Percentiles rank a stretch among this genome's conserved stretches.
Conservation (phyloP, 2,888 invertebrate species). For the Cordylochernes scorpioides region DNA sequence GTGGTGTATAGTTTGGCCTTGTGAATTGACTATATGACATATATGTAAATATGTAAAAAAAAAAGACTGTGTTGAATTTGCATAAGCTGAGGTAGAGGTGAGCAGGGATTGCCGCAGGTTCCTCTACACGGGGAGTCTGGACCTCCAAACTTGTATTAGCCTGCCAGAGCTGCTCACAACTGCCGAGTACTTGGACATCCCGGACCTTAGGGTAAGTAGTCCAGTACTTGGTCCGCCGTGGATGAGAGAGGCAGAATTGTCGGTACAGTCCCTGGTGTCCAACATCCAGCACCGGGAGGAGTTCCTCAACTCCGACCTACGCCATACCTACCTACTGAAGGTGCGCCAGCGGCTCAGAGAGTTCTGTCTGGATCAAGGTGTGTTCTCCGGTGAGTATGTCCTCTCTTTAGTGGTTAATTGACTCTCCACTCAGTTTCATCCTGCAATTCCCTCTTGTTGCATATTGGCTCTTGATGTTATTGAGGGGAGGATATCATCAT, state of each 20-base stretch:
- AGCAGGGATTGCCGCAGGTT: constrained; percentile 30
- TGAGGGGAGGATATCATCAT: too few species aligned
- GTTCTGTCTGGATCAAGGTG: constrained; percentile 46
- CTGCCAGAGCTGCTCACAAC: constrained; percentile 50
- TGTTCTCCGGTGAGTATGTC: constrained; percentile 33
- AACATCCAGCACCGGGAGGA: constrained; percentile 47
- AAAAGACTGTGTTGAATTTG: too few species aligned
- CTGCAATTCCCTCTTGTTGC: too few species aligned
- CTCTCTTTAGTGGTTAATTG: too few species aligned
- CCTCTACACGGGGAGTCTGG: constrained; percentile 60
- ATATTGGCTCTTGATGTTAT: too few species aligned
- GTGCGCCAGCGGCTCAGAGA: constrained; percentile 29
- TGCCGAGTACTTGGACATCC: constrained; percentile 60
- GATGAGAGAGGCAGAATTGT: neutral
- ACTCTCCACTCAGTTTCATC: too few species aligned
- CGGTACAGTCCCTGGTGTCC: constrained; percentile 18
- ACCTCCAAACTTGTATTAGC: constrained; percentile 39
- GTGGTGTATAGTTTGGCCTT: too few species aligned
- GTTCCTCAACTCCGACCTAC: constrained; percentile 41
- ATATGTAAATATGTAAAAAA: too few species aligned
- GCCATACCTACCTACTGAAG: constrained; percentile 37
- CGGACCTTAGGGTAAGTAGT: constrained; percentile 43
- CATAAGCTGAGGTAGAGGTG: neutral
- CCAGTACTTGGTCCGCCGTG: neutral
- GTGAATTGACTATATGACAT: too few species aligned